Conservation (phyloP, 2,888 invertebrate genomes). For the Mesoligia furuncula region DNA sequence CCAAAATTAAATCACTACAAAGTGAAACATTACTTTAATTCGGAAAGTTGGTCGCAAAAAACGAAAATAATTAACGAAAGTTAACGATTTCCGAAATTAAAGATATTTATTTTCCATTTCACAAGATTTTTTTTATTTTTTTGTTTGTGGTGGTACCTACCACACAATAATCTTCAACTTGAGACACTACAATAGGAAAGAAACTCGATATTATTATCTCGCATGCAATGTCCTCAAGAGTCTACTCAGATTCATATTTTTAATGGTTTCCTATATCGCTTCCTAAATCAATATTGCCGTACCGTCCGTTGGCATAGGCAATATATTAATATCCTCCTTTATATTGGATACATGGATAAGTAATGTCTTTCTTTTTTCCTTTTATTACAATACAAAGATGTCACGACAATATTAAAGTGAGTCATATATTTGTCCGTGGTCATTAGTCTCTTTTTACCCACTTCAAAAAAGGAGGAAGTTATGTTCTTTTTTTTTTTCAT, state of each 20-base stretch:
- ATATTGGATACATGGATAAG: too few relatives aligned
- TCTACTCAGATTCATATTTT: not conserved
- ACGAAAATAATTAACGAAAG: too few relatives aligned
- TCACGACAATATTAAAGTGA: not conserved
- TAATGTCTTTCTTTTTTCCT: too few relatives aligned
- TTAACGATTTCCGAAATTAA: not conserved
- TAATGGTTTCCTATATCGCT: slow-evolving; percentile 1
- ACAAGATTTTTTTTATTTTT: not conserved
- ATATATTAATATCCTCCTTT: not conserved
- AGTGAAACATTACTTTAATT: too few relatives aligned
- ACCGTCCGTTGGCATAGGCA: not conserved
- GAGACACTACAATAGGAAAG: not conserved
- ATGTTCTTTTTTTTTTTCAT: not conserved
- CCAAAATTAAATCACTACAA: too few relatives aligned
- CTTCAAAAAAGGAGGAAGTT: not conserved
- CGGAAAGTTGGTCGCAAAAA: too few relatives aligned
- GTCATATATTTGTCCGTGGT: not conserved
- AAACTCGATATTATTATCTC: not conserved
- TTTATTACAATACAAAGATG: too few relatives aligned
- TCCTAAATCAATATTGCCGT: not conserved
- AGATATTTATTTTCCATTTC: too few relatives aligned
- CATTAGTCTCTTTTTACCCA: not conserved
- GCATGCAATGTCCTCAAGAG: not conserved
- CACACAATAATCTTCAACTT: not conserved
- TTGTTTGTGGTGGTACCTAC: not conserved